Conservation (phyloP, 2,113 vertebrate species). For the Xenotilapia flavipinnis region DNA sequence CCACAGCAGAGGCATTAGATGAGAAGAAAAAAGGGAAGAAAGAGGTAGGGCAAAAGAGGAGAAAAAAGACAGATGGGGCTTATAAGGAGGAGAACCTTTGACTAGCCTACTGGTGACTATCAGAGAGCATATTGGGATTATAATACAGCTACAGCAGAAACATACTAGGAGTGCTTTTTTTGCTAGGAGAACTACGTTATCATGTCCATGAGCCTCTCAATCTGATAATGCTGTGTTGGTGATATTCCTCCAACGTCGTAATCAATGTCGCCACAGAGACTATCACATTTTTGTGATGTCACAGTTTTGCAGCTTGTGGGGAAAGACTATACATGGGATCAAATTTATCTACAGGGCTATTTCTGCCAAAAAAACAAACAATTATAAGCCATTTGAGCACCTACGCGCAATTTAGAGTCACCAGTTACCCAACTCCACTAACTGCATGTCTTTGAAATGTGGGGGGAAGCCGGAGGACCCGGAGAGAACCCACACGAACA, state of each 20-base stretch:
- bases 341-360: neutral
- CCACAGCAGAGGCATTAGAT: neutral
- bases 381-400: neutral
- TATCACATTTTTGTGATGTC: neutral
- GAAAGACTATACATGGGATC: neutral
- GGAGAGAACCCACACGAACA: no score
- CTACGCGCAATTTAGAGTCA: neutral
- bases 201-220: neutral
- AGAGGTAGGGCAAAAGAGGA: neutral
- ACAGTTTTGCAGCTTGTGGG: neutral
- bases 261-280: neutral
- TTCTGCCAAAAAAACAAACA: neutral
- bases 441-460: neutral
- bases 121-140: neutral
- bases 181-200: neutral
- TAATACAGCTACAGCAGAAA: neutral
- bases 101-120: constrained; percentile 3
- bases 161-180: neutral
- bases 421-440: neutral
- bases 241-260: neutral
- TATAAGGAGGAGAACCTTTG: constrained; percentile 6
- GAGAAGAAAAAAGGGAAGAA: neutral
- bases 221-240: neutral
- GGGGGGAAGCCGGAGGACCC: rapidly evolving
- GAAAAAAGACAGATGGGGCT: constrained; percentile 11